Evolutionary conservation across 2,113 vertebrate genomes (phyloP), one percentile per base, ranked within the genome.

Genomic region (Leptobrachium ailaonicum): DNA sequence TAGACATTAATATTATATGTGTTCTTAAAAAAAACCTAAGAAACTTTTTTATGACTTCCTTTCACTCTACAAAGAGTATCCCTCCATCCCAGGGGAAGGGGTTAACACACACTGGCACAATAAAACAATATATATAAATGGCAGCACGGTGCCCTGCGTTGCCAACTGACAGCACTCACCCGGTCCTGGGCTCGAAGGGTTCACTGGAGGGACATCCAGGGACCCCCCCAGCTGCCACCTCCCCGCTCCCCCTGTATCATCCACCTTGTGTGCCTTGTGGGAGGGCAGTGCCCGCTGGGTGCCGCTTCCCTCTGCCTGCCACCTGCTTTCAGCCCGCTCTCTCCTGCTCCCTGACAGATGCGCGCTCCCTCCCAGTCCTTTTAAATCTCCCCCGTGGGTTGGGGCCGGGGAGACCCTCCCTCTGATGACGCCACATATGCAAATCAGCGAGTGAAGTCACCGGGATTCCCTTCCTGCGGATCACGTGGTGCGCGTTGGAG

Each of bases 361-460:
- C 71, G 67, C 84, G 80, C 85, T 85, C 44, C 78, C 78, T 74
- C 71, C 78, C 86, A 85, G 83, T 87, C 72, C 84, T 86, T 88
- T 88, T 87, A 89, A 88, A 86, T 83, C 82, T 70, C 70, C 76
- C 79, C 83, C 76, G 60, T 10, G 85, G 85, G 86, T 86, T 87
- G 86, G 85, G 84, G 84, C 76, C 79, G 76, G 73, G 73, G 75
- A 68, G 85, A n/a, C 82, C 88, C 86, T 14, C 88, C 88, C 82
- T 74, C 85, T 79, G 75, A 82, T 88, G 87, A 88, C 73, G 86
- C 85, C 82, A 87, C 83, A 83, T 67, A 88, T 88, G 87, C 77
- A 87, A 86, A 89, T 87, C 32, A 89, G 79, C 62, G 40, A 77
- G 83, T 88, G 88, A 89, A 83, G 87, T 88, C 87, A 88, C 82